Evolutionary conservation across 2,797 vertebrate species (phyloP), one percentile per base, ranked within the genome.

Genomic region (Lophura swinhoii): DNA sequence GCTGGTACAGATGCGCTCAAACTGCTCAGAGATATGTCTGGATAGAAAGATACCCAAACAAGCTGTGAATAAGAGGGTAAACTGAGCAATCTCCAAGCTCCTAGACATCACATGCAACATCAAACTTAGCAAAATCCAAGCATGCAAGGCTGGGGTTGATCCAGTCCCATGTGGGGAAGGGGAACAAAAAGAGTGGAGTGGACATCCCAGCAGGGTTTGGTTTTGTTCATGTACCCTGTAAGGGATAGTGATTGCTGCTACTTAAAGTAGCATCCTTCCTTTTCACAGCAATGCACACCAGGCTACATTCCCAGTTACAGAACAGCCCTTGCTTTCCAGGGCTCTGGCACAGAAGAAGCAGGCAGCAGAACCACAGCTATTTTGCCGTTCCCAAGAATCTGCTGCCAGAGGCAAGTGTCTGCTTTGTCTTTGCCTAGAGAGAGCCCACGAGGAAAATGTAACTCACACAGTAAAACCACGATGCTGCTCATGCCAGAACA

Each of bases 371-470:
- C 58, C 84, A 62, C 84, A 80, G 15, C 29, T 82, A 12, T 23
- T 44, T 4, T 62, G 62, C 62, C 28, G 21, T 71, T 87, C 82
- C 73, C 76, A 87, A 83, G 64, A 91, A 74, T 59, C 48, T 39
- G 41, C 69, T 77, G 92, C 81, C 75, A 77, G 66, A 77, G 62
- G 78, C 62, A 71, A 95, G 92, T 86, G 87, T 33, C 82, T 91
- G 69, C 55, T 80, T 16, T 48, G 63, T 46, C 44, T 85, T 68
- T 83, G 79, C 91, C 70, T 43, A 22, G 46, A 85, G 87, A 83
- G 91, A 85, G 59, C 43, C 68, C 84, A 70, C 17, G 33, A 79
- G 78, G 86, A 88, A 93, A 88, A 84, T 12, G 16, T 83, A 74
- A 84, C 46, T 92, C 56, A 17, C 3, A 3, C 8, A 28, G 72